Evolutionary conservation across 1,140 invertebrate genomes (phyloP).

Genomic region (Anoplolepis gracilipes): DNA sequence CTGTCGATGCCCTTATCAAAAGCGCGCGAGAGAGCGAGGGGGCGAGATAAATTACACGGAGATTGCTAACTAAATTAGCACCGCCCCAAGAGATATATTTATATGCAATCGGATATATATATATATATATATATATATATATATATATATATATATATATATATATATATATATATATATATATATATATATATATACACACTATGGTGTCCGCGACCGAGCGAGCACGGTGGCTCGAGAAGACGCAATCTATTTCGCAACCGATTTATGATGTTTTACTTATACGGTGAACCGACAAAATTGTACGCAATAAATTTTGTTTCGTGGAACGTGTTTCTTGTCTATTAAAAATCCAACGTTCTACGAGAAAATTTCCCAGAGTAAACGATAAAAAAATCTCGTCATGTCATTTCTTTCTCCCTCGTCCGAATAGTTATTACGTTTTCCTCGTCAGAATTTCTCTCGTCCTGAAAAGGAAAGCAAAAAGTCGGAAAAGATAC

Average conservation of each 20-base stretch:
- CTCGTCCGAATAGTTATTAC: slow-evolving; percentile 13
- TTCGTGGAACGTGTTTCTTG: slow-evolving; percentile 1
- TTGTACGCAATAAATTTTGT: slow-evolving; percentile 19
- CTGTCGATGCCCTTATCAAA: not conserved
- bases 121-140: too few species aligned
- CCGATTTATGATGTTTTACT: slow-evolving; percentile 59
- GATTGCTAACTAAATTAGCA: slow-evolving; percentile 66
- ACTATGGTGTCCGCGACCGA: slow-evolving; percentile 22
- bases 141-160: too few species aligned
- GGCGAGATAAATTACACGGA: slow-evolving; percentile 51
- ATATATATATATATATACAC: too few species aligned
- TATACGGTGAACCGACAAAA: slow-evolving; percentile 32
- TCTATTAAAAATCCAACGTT: not conserved
- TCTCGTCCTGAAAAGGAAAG: not conserved
- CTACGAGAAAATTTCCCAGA: not conserved
- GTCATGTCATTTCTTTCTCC: not conserved
- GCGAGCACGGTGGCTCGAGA: slow-evolving; percentile 16
- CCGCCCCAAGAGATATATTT: slow-evolving; percentile 60
- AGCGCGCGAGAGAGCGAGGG: not conserved
- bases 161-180: too few species aligned
- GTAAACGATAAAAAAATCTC: not conserved
- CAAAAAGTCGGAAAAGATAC: slow-evolving; percentile 72
- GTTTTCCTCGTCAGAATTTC: not conserved
- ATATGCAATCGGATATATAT: slow-evolving; percentile 51
- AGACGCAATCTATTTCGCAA: slow-evolving; percentile 52